Base-by-base conservation (phyloP, 1,140 invertebrate species). In the Sminthurinus signatus region DNA sequence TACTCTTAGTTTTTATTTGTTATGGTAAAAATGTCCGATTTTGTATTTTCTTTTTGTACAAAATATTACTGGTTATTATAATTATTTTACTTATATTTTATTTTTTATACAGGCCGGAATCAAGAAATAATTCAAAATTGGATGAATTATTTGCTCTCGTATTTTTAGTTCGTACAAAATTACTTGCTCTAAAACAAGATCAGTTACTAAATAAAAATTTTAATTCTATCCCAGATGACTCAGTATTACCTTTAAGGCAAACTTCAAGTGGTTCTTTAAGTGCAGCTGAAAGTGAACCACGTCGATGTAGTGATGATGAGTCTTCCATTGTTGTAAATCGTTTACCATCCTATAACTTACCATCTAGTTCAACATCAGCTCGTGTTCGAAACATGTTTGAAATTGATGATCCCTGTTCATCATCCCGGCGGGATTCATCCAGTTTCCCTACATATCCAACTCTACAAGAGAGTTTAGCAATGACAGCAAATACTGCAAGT, bases 61-160 rank as follows among this genome's bases (percentile, higher is more conserved):
- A n/a, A n/a, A n/a, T n/a, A n/a, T n/a, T n/a, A n/a, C n/a, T n/a
- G n/a, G n/a, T n/a, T n/a, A n/a, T n/a, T n/a, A n/a, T n/a, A n/a
- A n/a, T 60, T 25, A 50, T 27, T 31, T 28, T 50, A 17, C 15
- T 10, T 42, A 39, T 19, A 12, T 28, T 5, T 58, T 60, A 44
- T 39, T 10, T 12, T 60, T 14, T 48, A 56, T 27, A 42, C 32
- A 64, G 60, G 54, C 17, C 64, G 39, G 62, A 68, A 32, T 68
- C 62, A 4, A 58, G 70, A 28, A 67, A 72, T 19, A 64, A 55
- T 52, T 23, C 59, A 21, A 69, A 72, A 51, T 39, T 72, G 39
- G 52, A 66, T 29, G 67, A 72, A 61, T 54, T 72, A n/a, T 72
- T 72, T 52, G 58, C 62, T 10, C 44, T 69, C 12, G 64, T 72